phyloP scores from a whole-genome alignment of 2,888 invertebrate species.

The Nephrotoma flavescens region DNA sequence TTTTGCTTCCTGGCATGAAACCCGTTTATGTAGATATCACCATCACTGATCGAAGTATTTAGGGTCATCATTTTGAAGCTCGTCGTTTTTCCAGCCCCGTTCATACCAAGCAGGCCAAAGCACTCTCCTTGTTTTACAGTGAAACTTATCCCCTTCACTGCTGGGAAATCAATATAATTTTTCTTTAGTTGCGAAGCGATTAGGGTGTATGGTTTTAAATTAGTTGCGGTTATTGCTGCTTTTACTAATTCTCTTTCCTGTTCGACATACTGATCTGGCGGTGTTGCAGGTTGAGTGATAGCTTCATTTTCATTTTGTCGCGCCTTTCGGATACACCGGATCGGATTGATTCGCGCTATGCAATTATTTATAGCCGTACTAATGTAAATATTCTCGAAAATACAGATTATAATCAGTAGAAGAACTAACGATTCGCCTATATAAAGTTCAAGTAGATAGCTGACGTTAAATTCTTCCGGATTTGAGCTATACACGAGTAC shows the following conservation, averaged over 20 bases:
- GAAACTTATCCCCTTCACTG: constrained; percentile 52
- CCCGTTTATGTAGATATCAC: constrained; percentile 34
- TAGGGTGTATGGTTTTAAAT: neutral
- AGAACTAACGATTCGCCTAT: neutral
- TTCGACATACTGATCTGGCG: constrained; percentile 14
- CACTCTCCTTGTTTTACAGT: constrained; percentile 57
- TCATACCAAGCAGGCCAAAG: constrained; percentile 72
- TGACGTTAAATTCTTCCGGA: neutral
- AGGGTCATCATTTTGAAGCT: constrained; percentile 75
- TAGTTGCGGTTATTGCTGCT: constrained; percentile 10
- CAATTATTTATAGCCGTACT: neutral
- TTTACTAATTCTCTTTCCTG: constrained; percentile 20
- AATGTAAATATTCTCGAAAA: neutral
- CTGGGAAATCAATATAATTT: constrained; percentile 32
- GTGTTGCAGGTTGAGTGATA: constrained; percentile 6
- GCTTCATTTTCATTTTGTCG: constrained; percentile 10
- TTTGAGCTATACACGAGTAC: neutral
- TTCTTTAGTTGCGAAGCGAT: neutral
- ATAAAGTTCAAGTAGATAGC: neutral
- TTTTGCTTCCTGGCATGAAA: constrained; percentile 22
- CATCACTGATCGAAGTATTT: constrained; percentile 38
- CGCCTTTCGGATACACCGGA: constrained; percentile 8
- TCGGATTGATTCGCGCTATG: neutral
- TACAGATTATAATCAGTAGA: neutral
- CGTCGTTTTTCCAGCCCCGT: constrained; percentile 75